Base-by-base conservation (phyloP, 2,797 vertebrate species). In the Pseudochirops corinnae region DNA sequence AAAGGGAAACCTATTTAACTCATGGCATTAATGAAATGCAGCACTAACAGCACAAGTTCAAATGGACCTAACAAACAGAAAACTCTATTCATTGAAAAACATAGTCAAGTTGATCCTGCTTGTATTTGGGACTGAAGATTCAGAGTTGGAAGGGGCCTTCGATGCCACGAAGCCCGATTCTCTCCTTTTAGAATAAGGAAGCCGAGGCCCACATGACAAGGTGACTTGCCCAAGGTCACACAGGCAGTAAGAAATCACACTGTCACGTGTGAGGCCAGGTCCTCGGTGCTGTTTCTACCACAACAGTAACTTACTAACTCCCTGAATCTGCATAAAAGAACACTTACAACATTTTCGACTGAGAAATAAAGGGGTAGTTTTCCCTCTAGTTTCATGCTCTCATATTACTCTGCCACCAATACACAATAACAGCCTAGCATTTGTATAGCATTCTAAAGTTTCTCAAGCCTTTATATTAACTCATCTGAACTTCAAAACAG, bases 21-120 rank as follows among this genome's bases (percentile, higher is more conserved):
- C n/a, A 39, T 39, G n/a, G 62, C 33, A 67, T 67, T 6, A 67
- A 0, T 67, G 33, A 74, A 93, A n/a, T 6, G 53, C 60, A 62
- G 92, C 4, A 95, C n/a, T 56, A 62, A 93, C 94, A 93, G 26
- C 9, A 92, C 33, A 53, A 52, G 60, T 82, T 91, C 52, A 90
- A 96, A 97, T 90, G 95, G 4, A 28, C 0, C 7, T 67, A 94
- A 5, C 52, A 95, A 56, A 10, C 87, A 56, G 12, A 95, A 93
- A 0, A 5, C 39, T 93, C 57, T 96, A 56, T 96, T 91, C 21
- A n/a, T 92, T 91, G 91, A 91, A 91, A 91, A 94, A 92, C 33
- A 91, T 3, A 95, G 6, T 87, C 16, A 92, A 39, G 5, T 14
- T 39, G 31, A 62, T 13, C 11, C 31, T 67, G 5, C 4, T 14